Evolutionary conservation across 2,113 vertebrate genomes (phyloP).

Genomic region (Arizona elegans): DNA sequence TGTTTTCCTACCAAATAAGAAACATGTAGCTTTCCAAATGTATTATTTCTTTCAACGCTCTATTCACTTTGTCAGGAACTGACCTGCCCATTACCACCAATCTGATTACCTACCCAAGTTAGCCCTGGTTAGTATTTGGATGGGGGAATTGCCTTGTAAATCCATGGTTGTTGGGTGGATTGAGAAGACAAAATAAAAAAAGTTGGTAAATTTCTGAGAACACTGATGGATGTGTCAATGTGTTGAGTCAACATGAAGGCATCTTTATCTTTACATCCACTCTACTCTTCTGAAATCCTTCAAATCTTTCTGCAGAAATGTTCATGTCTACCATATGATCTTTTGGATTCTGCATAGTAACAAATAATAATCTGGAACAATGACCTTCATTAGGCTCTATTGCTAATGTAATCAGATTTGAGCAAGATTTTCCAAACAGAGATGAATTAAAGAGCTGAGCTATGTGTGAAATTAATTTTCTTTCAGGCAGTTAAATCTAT

Average conservation of each 20-base stretch:
- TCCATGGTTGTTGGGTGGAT: neutral
- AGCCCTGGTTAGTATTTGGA: neutral
- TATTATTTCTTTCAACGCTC: neutral
- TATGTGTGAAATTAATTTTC: conserved; percentile 11
- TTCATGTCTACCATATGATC: neutral
- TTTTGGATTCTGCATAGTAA: neutral
- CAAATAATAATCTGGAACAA: neutral
- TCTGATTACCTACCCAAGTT: neutral
- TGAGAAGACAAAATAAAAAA: neutral
- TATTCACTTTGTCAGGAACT: neutral
- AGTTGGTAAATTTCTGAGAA: neutral
- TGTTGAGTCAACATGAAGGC: neutral
- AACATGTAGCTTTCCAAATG: neutral
- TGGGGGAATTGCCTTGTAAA: neutral
- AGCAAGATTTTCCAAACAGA: neutral
- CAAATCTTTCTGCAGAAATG: neutral
- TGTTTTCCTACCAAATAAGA: neutral
- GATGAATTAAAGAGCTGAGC: neutral
- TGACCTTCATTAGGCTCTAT: neutral
- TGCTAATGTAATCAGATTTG: conserved; percentile 12
- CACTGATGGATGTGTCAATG: neutral
- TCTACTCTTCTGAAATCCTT: neutral
- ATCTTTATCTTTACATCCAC: neutral
- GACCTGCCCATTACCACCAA: neutral
- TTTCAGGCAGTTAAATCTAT: neutral